Conservation (phyloP, 2,888 invertebrate genomes). For the Nephrocerus scutellatus region DNA sequence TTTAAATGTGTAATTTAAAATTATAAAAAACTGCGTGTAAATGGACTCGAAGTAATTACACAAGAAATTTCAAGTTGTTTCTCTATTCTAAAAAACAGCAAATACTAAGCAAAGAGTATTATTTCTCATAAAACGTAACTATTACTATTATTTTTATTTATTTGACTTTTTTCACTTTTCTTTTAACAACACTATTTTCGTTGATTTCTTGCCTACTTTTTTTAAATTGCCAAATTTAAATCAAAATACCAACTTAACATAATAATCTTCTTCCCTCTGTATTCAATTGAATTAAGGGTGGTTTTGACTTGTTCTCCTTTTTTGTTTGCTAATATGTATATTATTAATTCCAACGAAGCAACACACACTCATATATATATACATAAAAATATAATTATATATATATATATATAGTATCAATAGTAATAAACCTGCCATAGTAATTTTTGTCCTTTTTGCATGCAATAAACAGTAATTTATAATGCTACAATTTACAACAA, state of each 20-base stretch:
- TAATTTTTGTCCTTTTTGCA: slow-evolving; percentile 14
- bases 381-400: slow-evolving; percentile 11
- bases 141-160: slow-evolving; percentile 11
- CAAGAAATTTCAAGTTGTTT: no score
- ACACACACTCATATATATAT: no score
- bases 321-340: slow-evolving; percentile 23
- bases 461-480: slow-evolving; percentile 13
- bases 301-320: slow-evolving; percentile 25
- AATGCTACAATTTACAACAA: slow-evolving; percentile 10
- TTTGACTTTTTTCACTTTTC: slow-evolving; percentile 9
- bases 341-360: no score
- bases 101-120: slow-evolving; percentile 24
- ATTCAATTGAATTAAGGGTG: no score
- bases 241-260: no score
- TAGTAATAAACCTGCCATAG: slow-evolving; percentile 11
- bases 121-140: slow-evolving; percentile 12
- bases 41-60: no score
- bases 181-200: no score
- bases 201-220: no score
- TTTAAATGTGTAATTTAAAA: no score
- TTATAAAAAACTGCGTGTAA: no score
- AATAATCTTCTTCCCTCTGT: no score
- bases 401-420: slow-evolving; percentile 14
- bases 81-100: slow-evolving; percentile 7
- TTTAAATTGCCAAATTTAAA: no score